phyloP scores from a whole-genome alignment of 2,797 vertebrate species.

The Chelmon rostratus region DNA sequence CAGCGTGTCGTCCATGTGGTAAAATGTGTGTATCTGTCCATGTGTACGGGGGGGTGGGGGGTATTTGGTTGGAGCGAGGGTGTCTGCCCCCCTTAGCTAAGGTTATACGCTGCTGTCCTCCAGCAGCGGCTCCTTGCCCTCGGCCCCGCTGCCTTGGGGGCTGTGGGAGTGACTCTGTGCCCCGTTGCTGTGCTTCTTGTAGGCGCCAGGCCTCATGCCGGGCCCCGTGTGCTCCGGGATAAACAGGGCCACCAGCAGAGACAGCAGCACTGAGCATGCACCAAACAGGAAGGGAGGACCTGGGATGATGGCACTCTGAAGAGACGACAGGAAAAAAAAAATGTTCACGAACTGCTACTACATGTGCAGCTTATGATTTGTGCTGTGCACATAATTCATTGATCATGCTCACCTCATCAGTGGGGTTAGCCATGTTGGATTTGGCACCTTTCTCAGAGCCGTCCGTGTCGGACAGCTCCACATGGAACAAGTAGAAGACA shows the following conservation, averaged over 20 bases:
- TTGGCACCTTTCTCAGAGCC: conserved; percentile 87
- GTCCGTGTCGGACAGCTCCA: conserved; percentile 90
- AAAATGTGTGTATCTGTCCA: conserved; percentile 59
- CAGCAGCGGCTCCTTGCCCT: conserved; percentile 92
- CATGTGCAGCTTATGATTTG: background rate
- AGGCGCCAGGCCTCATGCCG: conserved; percentile 85
- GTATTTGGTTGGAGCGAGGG: conserved; percentile 46
- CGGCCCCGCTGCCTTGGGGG: conserved; percentile 86
- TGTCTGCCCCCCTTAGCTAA: conserved; percentile 65
- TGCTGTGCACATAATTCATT: background rate
- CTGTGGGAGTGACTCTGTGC: conserved; percentile 90
- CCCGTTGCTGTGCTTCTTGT: conserved; percentile 93
- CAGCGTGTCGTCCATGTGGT: conserved; percentile 55
- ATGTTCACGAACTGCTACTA: background rate
- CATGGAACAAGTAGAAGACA: conserved; percentile 93
- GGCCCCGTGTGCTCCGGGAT: conserved; percentile 91
- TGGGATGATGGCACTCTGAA: conserved; percentile 92
- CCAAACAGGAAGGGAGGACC: conserved; percentile 93
- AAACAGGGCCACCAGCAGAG: conserved; percentile 92
- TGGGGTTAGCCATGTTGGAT: conserved; percentile 93
- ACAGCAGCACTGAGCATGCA: conserved; percentile 93
- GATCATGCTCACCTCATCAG: conserved; percentile 87
- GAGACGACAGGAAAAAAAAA: background rate
- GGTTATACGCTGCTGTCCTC: conserved; percentile 93
- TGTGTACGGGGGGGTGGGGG: conserved; percentile 52